Evolutionary conservation across 30 jellyfish, hydroid and myxozoan genomes (phyloP), one percentile per base, ranked within the genome.

Genomic region (Sanderia malayensis): DNA sequence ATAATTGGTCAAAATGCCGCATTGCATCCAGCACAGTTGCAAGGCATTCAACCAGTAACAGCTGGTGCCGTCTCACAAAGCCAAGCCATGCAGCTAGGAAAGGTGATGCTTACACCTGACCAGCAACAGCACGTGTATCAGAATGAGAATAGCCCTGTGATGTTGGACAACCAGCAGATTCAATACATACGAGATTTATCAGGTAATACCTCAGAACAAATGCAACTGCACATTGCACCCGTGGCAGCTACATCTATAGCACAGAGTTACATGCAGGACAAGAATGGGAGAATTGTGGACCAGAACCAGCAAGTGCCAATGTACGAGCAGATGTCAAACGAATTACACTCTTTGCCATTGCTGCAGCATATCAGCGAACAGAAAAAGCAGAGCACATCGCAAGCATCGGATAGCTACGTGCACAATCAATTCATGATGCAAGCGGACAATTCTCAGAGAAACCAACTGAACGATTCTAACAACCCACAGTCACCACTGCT

Each of bases 1-100:
- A 57, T 78, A 17, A 59, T 78, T 26, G 82, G 82, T 37, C 73
- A 67, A n/a, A 49, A 15, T 15, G 64, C 64, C 3, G n/a, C n/a
- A n/a, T 49, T 49, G 27, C 64, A 49, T 9, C 6, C 23, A 9
- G 24, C 64, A 2, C 64, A 49, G 27, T 2, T 49, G 64, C 64
- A 49, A 19, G 27, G 64, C 18, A 49, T 49, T 18, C 27, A 49
- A 49, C 23, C 2, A 24, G n/a, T n/a, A n/a, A n/a, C n/a, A n/a
- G 18, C 27, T 2, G 18, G 18, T 19, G 6, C 64, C 2, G 64
- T 19, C 3, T 4, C 25, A 2, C 64, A 49, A 18, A 49, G 27
- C 27, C 64, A 49, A 49, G 27, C 25, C 24, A 18, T 19, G 23
- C 64, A 49, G 18, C 8, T 41, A 8, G 15, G 11, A 41, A 41